A percentile compares a stretch with the other conserved stretches of the same genome.
Conservation (phyloP, 2,888 invertebrate genomes). For the Lacanobia wlatinum region DNA sequence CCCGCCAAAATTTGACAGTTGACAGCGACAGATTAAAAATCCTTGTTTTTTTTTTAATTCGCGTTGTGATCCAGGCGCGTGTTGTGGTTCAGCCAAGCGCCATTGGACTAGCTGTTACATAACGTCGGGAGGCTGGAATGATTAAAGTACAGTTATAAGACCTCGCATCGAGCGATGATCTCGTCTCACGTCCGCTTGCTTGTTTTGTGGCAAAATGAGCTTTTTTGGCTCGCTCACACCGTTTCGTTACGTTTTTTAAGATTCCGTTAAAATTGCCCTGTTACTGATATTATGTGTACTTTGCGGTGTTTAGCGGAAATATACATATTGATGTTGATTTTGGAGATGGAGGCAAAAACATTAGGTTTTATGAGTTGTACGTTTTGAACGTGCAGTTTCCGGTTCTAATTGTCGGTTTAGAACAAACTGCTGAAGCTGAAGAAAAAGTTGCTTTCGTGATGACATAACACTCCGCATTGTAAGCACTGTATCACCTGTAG, state of each 20-base stretch:
- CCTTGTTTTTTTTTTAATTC: conserved; percentile 56
- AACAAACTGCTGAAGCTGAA: neutral
- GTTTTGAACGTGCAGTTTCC: conserved; percentile 4
- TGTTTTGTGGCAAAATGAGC: conserved; percentile 88
- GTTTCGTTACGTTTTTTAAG: conserved; percentile 63
- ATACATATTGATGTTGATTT: conserved; percentile 17
- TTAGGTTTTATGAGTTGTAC: conserved; percentile 4
- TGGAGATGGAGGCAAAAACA: conserved; percentile 27
- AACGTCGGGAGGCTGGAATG: conserved; percentile 84
- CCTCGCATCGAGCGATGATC: conserved; percentile 89
- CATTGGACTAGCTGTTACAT: conserved; percentile 87
- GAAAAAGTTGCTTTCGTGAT: neutral
- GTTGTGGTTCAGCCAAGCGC: conserved; percentile 79
- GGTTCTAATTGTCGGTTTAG: neutral
- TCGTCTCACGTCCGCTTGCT: conserved; percentile 80
- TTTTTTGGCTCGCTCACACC: conserved; percentile 82
- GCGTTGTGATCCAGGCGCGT: conserved; percentile 76
- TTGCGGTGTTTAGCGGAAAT: conserved; percentile 20
- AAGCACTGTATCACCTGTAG: neutral
- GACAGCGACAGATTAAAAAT: conserved; percentile 58
- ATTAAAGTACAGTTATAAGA: conserved; percentile 89
- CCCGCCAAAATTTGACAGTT: conserved; percentile 64
- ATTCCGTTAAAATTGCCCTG: conserved; percentile 64
- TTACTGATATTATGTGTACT: conserved; percentile 49
- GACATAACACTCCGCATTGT: neutral